Conservation (phyloP, 2,797 vertebrate genomes). For the Poecile montanus region DNA sequence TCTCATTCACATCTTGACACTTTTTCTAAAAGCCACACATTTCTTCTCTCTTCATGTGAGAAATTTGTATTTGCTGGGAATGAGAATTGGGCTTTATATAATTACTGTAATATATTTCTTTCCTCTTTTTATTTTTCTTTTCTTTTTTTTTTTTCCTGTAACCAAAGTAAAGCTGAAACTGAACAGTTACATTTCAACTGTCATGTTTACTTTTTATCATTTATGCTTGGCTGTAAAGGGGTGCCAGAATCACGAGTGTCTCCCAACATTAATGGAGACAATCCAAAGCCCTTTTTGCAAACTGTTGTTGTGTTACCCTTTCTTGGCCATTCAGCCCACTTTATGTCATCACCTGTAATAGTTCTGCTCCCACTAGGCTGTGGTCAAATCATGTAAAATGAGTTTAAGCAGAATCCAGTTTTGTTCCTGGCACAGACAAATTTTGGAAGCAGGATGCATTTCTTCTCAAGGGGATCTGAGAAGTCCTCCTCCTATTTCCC, state of each 20-base stretch:
- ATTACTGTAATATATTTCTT: background rate
- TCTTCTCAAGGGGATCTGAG: background rate
- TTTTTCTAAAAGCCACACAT: background rate
- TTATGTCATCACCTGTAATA: background rate
- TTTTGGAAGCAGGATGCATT: background rate
- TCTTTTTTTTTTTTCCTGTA: background rate
- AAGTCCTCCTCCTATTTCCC: background rate
- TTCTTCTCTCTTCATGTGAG: background rate
- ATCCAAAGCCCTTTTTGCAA: background rate
- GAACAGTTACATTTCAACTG: accelerated
- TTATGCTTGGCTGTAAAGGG: background rate
- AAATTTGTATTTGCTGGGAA: background rate
- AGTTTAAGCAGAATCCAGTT: background rate
- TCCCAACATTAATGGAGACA: background rate
- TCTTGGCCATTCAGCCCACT: background rate
- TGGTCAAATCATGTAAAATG: background rate
- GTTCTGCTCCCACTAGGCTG: background rate
- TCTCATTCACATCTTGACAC: background rate
- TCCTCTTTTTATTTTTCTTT: background rate
- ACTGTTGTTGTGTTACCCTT: background rate
- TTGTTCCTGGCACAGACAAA: background rate
- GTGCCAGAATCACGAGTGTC: background rate
- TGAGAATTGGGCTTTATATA: background rate
- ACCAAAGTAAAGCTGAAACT: background rate
- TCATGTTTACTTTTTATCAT: background rate